Base-by-base conservation (phyloP, 2,888 invertebrate species). In the Sicus ferrugineus region DNA sequence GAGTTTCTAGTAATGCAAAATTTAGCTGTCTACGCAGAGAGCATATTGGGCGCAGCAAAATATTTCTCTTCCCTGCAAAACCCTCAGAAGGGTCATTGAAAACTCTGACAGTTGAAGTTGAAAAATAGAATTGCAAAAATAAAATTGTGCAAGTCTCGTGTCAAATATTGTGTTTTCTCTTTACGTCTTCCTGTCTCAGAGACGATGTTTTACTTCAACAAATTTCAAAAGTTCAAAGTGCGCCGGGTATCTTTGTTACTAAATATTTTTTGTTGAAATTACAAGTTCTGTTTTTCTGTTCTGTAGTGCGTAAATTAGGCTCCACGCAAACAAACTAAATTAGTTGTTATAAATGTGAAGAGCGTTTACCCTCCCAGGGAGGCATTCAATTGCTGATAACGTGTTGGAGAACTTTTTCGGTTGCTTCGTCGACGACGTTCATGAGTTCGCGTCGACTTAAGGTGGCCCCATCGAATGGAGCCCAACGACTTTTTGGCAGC, bases 391-490 rank as follows among this genome's bases (percentile, higher is more conserved):
- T 28, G 19, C 23, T 7, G 2, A 52, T 16, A 52, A 7, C 14
- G 3, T 52, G 23, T 23, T 52, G 2, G 23, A 52, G 5, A 52
- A 23, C 42, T 16, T 14, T 2, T 42, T 38, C 7, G 38, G 38
- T 11, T 9, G 38, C 38, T 9, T 6, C 38, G 11, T 6, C 5
- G 38, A 6, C 1, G 23, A 14, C 2, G 19, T 9, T 1, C 19
- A 14, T 23, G 42, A 21, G 26, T 21, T 2, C 28, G 42, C 21
- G 28, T 31, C 26, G 34, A n/a, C 50, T 67, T 67, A 28, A 67
- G 54, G 61, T 68, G 50, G 50, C 68, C 68, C 62, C 68, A 68
- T 62, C 68, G 62, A 68, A 68, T 62, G 68, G 68, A 68, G 68
- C n/a, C n/a, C 62, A 62, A 6, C 52, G 50, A 31, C 68, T 61